phyloP scores from a whole-genome alignment of 2,797 vertebrate species.

The Enteromius trimaculatus region DNA sequence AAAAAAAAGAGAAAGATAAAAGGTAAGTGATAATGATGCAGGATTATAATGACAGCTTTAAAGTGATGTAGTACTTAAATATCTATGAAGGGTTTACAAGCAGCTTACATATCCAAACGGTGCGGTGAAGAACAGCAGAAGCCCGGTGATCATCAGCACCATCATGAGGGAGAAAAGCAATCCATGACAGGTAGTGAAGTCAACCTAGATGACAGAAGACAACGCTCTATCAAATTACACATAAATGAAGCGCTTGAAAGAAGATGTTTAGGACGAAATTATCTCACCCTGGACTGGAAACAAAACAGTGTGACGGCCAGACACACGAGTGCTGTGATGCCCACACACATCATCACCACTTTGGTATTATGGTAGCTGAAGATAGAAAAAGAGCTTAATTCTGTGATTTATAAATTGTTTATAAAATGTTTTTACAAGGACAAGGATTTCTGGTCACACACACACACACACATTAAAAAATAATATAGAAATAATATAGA shows the following conservation, averaged over 20 bases:
- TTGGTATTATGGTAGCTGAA: constrained; percentile 65
- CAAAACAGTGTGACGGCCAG: constrained; percentile 65
- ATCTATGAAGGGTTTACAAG: background rate
- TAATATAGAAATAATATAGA: too few species aligned
- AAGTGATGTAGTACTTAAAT: background rate
- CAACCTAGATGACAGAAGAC: constrained; percentile 54
- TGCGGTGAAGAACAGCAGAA: constrained; percentile 62
- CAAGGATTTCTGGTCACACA: background rate
- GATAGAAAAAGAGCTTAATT: constrained; percentile 26
- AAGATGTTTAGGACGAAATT: background rate
- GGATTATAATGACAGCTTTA: background rate
- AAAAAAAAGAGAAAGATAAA: background rate
- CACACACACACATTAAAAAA: too few species aligned
- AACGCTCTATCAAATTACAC: background rate
- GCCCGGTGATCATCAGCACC: constrained; percentile 64
- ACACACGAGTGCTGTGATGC: constrained; percentile 66
- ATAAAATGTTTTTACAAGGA: background rate
- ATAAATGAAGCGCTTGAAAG: background rate
- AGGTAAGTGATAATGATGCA: background rate
- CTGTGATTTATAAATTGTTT: background rate
- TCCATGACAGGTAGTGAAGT: constrained; percentile 64
- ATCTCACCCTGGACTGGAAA: constrained; percentile 64
- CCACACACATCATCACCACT: constrained; percentile 65
- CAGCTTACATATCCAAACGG: constrained; percentile 66
- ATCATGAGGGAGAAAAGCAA: constrained; percentile 66